These are phyloP conservation scores for Tromatobia lineatoria DNA, from an alignment of 2,888 invertebrate genomes.

Conservation along the genomic window DNA sequence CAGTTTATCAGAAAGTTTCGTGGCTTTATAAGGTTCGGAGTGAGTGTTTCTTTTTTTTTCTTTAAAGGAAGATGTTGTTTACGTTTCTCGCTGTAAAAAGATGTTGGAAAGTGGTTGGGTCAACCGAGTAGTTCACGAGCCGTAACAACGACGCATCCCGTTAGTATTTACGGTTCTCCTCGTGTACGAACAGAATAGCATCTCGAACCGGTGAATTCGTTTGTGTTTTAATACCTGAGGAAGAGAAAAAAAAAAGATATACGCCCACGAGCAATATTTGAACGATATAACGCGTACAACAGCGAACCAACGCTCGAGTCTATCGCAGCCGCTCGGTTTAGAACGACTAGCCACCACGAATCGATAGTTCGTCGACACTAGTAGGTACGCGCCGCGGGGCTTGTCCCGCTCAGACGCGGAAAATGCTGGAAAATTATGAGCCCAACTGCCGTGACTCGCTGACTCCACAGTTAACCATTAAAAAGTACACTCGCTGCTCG, in stretches of 20 bases:
- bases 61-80: constrained; percentile 53
- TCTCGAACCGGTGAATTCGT: constrained; percentile 22
- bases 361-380: constrained; percentile 83
- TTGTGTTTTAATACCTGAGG: constrained; percentile 40
- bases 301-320: not conserved
- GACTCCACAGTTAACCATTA: constrained; percentile 15
- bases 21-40: constrained; percentile 38
- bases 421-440: constrained; percentile 63
- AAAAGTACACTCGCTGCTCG: constrained; percentile 24
- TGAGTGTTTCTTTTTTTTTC: constrained; percentile 35
- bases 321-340: constrained; percentile 11
- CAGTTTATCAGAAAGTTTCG: constrained; percentile 56
- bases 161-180: constrained; percentile 72
- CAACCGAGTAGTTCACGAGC: constrained; percentile 59
- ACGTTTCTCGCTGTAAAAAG: constrained; percentile 46
- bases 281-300: constrained; percentile 25
- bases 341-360: constrained; percentile 70
- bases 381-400: constrained; percentile 48
- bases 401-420: constrained; percentile 47
- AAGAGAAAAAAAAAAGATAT: constrained; percentile 1
- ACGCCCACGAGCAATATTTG: constrained; percentile 31
- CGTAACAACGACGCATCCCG: constrained; percentile 71
- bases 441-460: constrained; percentile 14
- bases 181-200: constrained; percentile 28
- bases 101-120: constrained; percentile 64